phyloP scores from a whole-genome alignment of 2,113 vertebrate species.

The Phocoena phocoena region DNA sequence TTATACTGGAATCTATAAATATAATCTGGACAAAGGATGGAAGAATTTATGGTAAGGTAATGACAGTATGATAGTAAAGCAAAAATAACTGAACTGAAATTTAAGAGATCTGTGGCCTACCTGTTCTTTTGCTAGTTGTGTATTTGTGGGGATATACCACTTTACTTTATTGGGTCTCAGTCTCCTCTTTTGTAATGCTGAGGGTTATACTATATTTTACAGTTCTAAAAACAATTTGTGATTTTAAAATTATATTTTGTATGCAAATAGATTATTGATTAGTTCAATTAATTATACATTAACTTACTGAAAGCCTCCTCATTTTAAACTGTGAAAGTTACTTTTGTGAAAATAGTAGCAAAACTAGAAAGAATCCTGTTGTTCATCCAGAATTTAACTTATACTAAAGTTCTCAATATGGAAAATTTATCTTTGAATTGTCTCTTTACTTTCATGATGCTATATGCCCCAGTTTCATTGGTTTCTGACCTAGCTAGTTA shows the following conservation, averaged over 20 bases:
- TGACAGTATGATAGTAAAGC: constrained; percentile 1
- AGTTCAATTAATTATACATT: neutral
- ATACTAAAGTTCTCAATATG: neutral
- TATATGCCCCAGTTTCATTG: neutral
- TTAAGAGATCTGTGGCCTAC: neutral
- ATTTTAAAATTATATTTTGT: neutral
- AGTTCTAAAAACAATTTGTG: neutral
- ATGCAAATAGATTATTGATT: neutral
- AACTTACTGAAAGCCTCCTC: neutral
- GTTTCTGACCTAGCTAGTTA: neutral
- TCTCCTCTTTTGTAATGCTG: neutral
- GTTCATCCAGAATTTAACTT: neutral
- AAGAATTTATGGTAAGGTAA: constrained; percentile 42
- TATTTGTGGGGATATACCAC: neutral
- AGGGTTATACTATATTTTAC: neutral
- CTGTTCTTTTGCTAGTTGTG: neutral
- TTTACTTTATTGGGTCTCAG: neutral
- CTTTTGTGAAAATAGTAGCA: neutral
- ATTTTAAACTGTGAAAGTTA: neutral
- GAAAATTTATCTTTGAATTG: neutral
- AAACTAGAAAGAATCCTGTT: neutral
- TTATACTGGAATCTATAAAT: constrained; percentile 64
- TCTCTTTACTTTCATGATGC: neutral
- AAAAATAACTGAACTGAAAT: neutral
- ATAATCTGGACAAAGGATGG: constrained; percentile 19